Evolutionary conservation across 2,797 vertebrate species (phyloP).

Genomic region (Hydrocynus forskahlii): DNA sequence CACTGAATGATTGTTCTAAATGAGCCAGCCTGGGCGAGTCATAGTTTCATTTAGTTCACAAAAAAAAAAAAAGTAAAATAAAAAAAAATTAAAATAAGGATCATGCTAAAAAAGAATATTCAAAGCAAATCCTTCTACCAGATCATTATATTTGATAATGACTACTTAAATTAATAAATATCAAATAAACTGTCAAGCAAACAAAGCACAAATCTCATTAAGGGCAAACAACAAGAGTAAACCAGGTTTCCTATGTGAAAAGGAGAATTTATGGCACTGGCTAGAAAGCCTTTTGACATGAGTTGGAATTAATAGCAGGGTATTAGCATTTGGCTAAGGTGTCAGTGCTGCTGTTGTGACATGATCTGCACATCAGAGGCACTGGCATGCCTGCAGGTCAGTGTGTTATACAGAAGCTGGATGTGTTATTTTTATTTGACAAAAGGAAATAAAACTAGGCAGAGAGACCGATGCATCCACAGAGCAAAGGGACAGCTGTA

Average conservation of each 20-base stretch:
- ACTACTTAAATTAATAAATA: neutral
- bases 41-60: slow-evolving; percentile 1
- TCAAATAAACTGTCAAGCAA: neutral
- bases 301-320: neutral
- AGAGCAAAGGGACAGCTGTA: neutral
- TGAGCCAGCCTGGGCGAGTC: neutral
- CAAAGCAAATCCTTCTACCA: neutral
- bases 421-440: slow-evolving; percentile 20
- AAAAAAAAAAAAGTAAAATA: neutral
- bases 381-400: neutral
- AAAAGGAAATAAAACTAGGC: slow-evolving; percentile 20
- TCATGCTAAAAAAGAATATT: neutral
- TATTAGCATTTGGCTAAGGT: slow-evolving; percentile 18
- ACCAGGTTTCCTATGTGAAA: neutral
- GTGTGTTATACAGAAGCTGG: neutral
- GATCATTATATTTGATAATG: neutral
- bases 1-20: neutral
- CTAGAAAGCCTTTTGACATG: neutral
- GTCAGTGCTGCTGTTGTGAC: slow-evolving; percentile 12
- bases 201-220: slow-evolving; percentile 4
- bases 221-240: neutral
- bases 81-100: too few species aligned
- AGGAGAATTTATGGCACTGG: neutral
- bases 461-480: neutral
- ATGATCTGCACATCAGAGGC: neutral